Evolutionary conservation across 35 echinoderm and acorn worm genomes (phyloP), one percentile per base, ranked within the genome.

Genomic region (Diadema setosum): DNA sequence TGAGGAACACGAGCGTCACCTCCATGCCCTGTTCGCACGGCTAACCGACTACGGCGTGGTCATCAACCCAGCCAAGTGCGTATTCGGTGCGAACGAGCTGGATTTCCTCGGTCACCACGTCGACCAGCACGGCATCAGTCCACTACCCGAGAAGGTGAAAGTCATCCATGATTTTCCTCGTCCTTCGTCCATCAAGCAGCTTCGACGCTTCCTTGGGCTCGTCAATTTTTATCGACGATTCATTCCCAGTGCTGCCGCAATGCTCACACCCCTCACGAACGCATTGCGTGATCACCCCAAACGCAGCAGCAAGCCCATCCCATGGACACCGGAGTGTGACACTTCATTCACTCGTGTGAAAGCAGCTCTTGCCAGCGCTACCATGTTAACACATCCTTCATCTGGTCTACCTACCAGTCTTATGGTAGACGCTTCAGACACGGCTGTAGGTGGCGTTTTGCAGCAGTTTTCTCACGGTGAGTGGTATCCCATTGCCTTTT

Each of bases 171-270:
- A 85, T n/a, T 94, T 82, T 42, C 87, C 93, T 24, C 48, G 36
- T 21, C 82, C 83, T 24, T 41, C 56, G 35, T 82, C 82, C 4
- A 5, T 81, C 16, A 43, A 64, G 2, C 81, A 74, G 25, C 42
- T 90, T 0, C 7, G 69, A 36, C 36, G 84, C 7, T 87, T 91
- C 49, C 64, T 95, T 16, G 93, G 93, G 20, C 39, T 91, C 0
- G 50, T 91, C 43, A 95, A 95, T 48, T 95, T 95, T 59, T 89
- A 89, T 33, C 33, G 87, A 2, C n/a, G 91, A 9, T 93, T 93
- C 46, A 78, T 93, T 1, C 85, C 86, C 3, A 12, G 84, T 40
- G 83, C 85, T 84, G 91, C 91, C 20, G n/a, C 37, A 3, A 33
- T 44, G 5, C 18, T 84, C 5, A 33, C 41, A 24, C 91, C 91